These are phyloP conservation scores for Ruditapes philippinarum DNA, from an alignment of 1,140 invertebrate species.

Conservation along the genomic window DNA sequence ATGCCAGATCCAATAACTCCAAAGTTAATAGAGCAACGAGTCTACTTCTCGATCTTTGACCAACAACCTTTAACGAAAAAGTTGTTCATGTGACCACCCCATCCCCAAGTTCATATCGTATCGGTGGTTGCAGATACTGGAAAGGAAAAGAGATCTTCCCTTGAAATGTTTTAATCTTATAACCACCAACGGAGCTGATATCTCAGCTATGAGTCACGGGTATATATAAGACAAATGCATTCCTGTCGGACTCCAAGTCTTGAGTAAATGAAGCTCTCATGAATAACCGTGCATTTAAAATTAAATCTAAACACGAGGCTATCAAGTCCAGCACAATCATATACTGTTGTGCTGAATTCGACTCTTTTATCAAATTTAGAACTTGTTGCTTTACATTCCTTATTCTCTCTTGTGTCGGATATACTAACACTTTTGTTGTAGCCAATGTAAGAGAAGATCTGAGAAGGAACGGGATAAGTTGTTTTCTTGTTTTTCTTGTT, in stretches of 20 bases:
- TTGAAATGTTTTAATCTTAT: slow-evolving; percentile 45
- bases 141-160: slow-evolving; percentile 15
- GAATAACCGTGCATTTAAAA: neutral
- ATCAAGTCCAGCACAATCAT: slow-evolving; percentile 26
- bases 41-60: slow-evolving; percentile 18
- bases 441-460: slow-evolving; percentile 4
- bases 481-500: slow-evolving; percentile 11
- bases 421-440: neutral
- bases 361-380: neutral
- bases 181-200: neutral
- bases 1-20: slow-evolving; percentile 25
- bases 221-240: neutral
- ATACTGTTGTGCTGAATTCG: neutral
- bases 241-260: slow-evolving; percentile 37
- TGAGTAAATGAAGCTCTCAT: slow-evolving; percentile 56
- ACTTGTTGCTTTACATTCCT: neutral
- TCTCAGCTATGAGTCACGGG: neutral
- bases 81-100: neutral
- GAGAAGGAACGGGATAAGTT: neutral
- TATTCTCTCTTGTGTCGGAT: neutral
- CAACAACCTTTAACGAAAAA: slow-evolving; percentile 44
- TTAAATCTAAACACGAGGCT: neutral
- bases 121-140: neutral
- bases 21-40: slow-evolving; percentile 16
- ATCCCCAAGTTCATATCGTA: neutral